Conservation (phyloP, 2,797 vertebrate genomes). For the Hemibagrus guttatus region DNA sequence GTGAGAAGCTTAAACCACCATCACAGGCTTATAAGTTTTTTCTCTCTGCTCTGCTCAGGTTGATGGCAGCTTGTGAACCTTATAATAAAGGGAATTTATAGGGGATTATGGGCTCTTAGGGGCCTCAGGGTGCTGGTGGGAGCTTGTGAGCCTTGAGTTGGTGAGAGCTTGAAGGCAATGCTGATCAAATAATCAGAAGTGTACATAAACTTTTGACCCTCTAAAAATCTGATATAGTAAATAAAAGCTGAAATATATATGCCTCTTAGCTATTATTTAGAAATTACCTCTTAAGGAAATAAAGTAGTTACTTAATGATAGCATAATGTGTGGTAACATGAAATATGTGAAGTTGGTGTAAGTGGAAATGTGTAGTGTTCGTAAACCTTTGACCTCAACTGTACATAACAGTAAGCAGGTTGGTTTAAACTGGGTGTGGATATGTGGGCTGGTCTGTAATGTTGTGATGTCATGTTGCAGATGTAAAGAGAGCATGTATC, state of each 20-base stretch:
- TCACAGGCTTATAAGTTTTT: neutral
- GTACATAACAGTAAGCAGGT: neutral
- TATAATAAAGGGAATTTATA: neutral
- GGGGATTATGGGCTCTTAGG: neutral
- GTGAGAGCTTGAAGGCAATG: neutral
- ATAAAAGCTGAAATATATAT: neutral
- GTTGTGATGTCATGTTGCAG: constrained; percentile 60
- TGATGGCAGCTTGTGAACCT: neutral
- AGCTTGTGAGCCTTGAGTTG: neutral
- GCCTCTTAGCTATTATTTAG: neutral
- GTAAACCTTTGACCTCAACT: neutral
- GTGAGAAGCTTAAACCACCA: neutral
- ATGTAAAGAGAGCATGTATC: constrained; percentile 83
- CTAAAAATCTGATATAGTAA: neutral
- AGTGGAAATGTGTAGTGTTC: neutral
- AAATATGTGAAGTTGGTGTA: neutral
- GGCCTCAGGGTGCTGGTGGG: neutral
- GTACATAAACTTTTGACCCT: neutral
- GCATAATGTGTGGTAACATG: neutral
- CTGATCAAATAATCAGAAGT: neutral
- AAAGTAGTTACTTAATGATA: neutral
- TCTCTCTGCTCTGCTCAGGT: neutral
- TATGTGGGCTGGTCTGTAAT: constrained; percentile 15
- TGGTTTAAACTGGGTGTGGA: constrained; percentile 3
- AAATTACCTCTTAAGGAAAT: neutral